Conservation (phyloP, 2,888 invertebrate genomes). For the Drosophila acutilabella region DNA sequence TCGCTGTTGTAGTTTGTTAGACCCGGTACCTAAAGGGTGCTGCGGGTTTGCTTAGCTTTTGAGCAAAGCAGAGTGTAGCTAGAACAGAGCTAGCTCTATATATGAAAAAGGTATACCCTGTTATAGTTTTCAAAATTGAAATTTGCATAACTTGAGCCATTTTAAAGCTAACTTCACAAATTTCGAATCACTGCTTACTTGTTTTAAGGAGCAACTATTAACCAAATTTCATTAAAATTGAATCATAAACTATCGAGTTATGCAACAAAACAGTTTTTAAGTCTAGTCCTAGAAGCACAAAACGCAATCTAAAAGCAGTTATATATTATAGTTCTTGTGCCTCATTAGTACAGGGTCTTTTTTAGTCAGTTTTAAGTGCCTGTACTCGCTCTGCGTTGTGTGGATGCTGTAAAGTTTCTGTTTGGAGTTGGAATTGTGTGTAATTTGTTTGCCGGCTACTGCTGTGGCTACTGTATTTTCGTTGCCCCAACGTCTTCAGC, state of each 20-base stretch:
- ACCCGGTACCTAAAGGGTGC: neutral
- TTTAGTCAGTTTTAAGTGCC: neutral
- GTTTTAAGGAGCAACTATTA: too few relatives aligned
- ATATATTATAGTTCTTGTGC: too few relatives aligned
- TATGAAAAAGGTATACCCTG: too few relatives aligned
- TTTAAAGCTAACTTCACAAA: too few relatives aligned
- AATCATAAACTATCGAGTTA: too few relatives aligned
- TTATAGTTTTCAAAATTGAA: too few relatives aligned
- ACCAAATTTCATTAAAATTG: too few relatives aligned
- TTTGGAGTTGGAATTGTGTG: slow-evolving; percentile 81
- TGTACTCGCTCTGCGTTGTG: slow-evolving; percentile 41
- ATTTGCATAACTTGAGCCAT: too few relatives aligned
- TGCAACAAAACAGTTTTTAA: too few relatives aligned
- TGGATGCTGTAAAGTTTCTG: slow-evolving; percentile 77
- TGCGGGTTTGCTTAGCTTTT: neutral
- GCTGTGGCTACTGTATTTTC: slow-evolving; percentile 77
- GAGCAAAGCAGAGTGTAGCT: neutral
- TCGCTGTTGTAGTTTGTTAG: slow-evolving; percentile 53
- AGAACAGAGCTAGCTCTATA: neutral
- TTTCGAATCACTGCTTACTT: too few relatives aligned
- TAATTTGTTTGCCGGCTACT: slow-evolving; percentile 81
- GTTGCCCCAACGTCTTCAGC: slow-evolving; percentile 7
- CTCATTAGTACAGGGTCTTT: neutral
- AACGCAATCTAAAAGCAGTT: neutral
- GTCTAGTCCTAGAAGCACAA: too few relatives aligned